phyloP scores from a whole-genome alignment of 1,140 invertebrate genomes.

The Nebria ingens region DNA sequence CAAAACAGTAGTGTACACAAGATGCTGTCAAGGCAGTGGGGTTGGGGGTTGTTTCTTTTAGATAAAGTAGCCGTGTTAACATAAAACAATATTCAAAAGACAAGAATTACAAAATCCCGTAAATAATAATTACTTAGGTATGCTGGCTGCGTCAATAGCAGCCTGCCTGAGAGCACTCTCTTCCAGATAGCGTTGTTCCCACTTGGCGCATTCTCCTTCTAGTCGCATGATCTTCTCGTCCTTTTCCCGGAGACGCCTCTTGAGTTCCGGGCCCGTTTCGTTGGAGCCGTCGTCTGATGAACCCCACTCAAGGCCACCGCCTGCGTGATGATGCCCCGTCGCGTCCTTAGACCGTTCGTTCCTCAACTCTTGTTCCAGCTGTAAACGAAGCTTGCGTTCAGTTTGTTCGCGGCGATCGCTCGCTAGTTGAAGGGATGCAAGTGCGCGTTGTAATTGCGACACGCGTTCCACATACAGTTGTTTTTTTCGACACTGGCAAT shows the following conservation, averaged over 20 bases:
- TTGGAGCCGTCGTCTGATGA: constrained; percentile 29
- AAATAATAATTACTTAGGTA: constrained; percentile 58
- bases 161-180: constrained; percentile 74
- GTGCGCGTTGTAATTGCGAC: constrained; percentile 68
- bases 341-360: constrained; percentile 44
- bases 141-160: constrained; percentile 72
- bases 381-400: constrained; percentile 64
- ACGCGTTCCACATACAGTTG: constrained; percentile 77
- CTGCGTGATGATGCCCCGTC: constrained; percentile 18
- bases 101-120: constrained; percentile 6
- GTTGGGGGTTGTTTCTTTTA: too few relatives aligned
- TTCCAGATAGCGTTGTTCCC: constrained; percentile 80
- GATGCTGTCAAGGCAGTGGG: too few relatives aligned
- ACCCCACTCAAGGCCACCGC: constrained; percentile 27
- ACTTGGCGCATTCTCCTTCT: constrained; percentile 74
- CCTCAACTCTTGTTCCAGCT: constrained; percentile 70
- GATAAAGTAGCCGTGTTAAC: too few relatives aligned
- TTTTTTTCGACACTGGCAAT: constrained; percentile 62
- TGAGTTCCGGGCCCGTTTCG: constrained; percentile 53
- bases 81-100: too few relatives aligned
- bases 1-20: constrained; percentile 7
- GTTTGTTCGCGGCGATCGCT: constrained; percentile 77
- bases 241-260: constrained; percentile 55
- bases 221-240: constrained; percentile 73
- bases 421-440: constrained; percentile 72